Evolutionary conservation across 2,888 invertebrate genomes (phyloP).

Genomic region (Melieria picta): DNA sequence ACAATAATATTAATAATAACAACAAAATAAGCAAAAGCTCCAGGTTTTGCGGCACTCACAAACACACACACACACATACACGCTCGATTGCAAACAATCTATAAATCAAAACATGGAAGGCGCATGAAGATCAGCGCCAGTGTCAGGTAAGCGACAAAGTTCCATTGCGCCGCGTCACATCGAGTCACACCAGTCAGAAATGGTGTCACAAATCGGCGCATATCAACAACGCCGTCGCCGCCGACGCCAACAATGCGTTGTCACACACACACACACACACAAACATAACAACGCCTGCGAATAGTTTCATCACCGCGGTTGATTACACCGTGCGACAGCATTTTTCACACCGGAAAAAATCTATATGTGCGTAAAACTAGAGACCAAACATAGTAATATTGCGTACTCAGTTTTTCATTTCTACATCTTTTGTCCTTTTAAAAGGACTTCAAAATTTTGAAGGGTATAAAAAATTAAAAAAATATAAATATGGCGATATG

Average conservation of each 20-base stretch:
- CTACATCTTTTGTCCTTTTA: too few species aligned
- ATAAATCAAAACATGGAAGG: background rate
- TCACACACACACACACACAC: slow-evolving; percentile 23
- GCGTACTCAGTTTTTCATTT: too few species aligned
- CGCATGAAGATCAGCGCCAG: background rate
- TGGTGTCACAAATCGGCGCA: slow-evolving; percentile 48
- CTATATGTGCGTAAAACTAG: too few species aligned
- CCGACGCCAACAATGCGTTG: background rate
- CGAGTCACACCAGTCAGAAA: slow-evolving; percentile 37
- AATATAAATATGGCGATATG: too few species aligned
- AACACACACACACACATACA: slow-evolving; percentile 15
- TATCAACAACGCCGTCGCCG: too few species aligned
- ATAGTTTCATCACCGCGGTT: background rate
- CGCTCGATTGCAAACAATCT: slow-evolving; percentile 9
- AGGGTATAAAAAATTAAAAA: too few species aligned
- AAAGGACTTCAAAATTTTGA: too few species aligned
- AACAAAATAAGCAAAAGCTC: slow-evolving; percentile 26
- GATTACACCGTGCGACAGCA: too few species aligned
- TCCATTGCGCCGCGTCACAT: background rate
- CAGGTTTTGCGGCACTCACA: slow-evolving; percentile 25
- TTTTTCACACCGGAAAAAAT: too few species aligned
- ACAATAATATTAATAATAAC: background rate
- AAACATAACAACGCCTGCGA: background rate
- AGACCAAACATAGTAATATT: too few species aligned
- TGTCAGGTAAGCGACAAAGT: background rate